Conservation (phyloP, 2,113 vertebrate genomes). For the Sylvilagus bachmani region DNA sequence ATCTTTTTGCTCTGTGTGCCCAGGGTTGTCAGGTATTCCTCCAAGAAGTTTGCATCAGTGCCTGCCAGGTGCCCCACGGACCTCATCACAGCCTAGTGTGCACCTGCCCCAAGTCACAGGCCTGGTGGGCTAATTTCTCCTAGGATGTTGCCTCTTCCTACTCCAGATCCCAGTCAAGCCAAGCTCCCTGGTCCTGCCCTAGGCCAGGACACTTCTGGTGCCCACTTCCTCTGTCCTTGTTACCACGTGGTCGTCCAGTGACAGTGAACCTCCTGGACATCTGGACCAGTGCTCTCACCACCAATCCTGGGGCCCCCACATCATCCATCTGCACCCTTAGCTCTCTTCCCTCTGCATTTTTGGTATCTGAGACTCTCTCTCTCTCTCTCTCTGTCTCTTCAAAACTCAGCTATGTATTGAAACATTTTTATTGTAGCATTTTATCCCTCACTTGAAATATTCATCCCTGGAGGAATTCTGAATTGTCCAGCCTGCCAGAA, state of each 20-base stretch:
- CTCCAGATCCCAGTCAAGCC: not conserved
- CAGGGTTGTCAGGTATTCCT: not conserved
- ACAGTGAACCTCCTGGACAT: not conserved
- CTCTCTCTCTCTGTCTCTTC: not conserved
- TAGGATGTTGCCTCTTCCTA: not conserved
- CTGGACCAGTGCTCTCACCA: accelerated
- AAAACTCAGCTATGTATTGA: not conserved
- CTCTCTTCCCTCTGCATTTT: not conserved
- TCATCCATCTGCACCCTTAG: not conserved
- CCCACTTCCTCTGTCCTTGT: too few relatives aligned
- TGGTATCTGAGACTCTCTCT: too few relatives aligned
- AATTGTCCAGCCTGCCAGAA: not conserved
- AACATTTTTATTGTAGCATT: not conserved
- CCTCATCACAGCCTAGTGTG: too few relatives aligned
- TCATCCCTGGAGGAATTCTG: conserved; percentile 9
- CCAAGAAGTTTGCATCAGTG: not conserved
- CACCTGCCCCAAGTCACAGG: not conserved
- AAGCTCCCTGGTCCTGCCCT: not conserved
- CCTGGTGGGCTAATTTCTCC: not conserved
- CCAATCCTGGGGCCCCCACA: not conserved
- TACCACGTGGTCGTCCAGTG: too few relatives aligned
- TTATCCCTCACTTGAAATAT: not conserved
- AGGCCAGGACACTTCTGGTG: not conserved
- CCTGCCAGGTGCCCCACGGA: not conserved
- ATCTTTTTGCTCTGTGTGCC: not conserved